phyloP scores from a whole-genome alignment of 2,888 invertebrate species.

The Pristionchus mayeri region DNA sequence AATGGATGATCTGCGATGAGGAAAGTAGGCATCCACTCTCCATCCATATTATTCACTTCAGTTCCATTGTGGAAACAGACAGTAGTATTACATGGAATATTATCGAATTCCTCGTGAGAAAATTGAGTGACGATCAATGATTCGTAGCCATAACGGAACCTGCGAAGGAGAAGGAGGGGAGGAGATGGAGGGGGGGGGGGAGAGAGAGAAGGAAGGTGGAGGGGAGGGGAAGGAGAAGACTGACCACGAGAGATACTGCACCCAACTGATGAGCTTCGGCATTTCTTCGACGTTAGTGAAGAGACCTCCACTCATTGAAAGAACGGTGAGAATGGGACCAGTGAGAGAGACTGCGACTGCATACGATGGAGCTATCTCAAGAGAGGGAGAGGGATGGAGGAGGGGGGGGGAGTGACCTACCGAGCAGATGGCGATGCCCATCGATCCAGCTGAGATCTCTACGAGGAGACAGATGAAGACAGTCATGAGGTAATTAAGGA shows the following conservation, averaged over 20 bases:
- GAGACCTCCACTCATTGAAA: slow-evolving; percentile 72
- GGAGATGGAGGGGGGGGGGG: too few relatives aligned
- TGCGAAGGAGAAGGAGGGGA: slow-evolving; percentile 24
- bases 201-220: background rate
- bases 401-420: background rate
- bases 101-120: slow-evolving; percentile 77
- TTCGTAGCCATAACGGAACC: slow-evolving; percentile 78
- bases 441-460: slow-evolving; percentile 66
- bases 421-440: slow-evolving; percentile 61
- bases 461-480: slow-evolving; percentile 66
- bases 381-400: background rate
- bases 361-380: slow-evolving; percentile 66
- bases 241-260: slow-evolving; percentile 71
- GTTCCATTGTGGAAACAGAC: slow-evolving; percentile 47
- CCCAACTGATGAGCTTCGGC: slow-evolving; percentile 69
- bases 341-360: slow-evolving; percentile 71
- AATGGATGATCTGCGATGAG: slow-evolving; percentile 51
- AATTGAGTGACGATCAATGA: slow-evolving; percentile 77
- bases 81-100: slow-evolving; percentile 78
- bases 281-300: slow-evolving; percentile 68
- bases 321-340: slow-evolving; percentile 70
- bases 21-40: too few relatives aligned
- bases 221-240: background rate
- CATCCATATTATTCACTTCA: too few relatives aligned
- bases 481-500: slow-evolving; percentile 55